Evolutionary conservation across 2,113 vertebrate genomes (phyloP), one percentile per base, ranked within the genome.

Genomic region (Emydura subglobosa): DNA sequence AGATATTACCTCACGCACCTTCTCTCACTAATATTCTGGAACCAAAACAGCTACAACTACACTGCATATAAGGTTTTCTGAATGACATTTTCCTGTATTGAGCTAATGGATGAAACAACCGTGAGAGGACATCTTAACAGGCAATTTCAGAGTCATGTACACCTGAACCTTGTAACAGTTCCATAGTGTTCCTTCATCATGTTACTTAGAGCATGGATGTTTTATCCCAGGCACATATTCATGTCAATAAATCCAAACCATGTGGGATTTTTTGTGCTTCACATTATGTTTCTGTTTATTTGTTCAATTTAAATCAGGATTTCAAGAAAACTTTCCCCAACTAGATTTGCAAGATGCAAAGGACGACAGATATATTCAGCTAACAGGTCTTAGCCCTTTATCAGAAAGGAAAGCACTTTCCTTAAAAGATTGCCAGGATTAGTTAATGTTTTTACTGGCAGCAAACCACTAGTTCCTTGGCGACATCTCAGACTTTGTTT

Each of bases 381-480:
- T 25, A 72, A 24, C 65, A 88, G 61, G 47, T 88, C 57, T 79
- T 16, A 39, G 54, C 79, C 79, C 79, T n/a, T 61, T 82, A 79
- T 51, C 82, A 87, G 47, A 90, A 92, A 50, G n/a, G 59, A 39
- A 53, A 65, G 80, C 1, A n/a, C n/a, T 90, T 74, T 78, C 68
- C 78, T 85, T 54, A 82, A 72, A 92, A 85, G 5, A 68, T 42
- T 44, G 76, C 78, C 31, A 47, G 61, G 90, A 87, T 94, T 31
- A 81, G 80, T 61, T 81, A 24, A 84, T 87, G 47, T 91, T 95
- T 92, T 91, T 50, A 24, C 78, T 94, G 87, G 92, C 87, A 95
- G 76, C 54, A 24, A 34, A 7, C 55, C 42, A n/a, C 54, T 22
- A 29, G 17, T 68, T 39, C 65, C 85, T 65, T 89, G 89, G 90